phyloP scores from a whole-genome alignment of 2,888 invertebrate species.

The Mimumesa dahlbomi region DNA sequence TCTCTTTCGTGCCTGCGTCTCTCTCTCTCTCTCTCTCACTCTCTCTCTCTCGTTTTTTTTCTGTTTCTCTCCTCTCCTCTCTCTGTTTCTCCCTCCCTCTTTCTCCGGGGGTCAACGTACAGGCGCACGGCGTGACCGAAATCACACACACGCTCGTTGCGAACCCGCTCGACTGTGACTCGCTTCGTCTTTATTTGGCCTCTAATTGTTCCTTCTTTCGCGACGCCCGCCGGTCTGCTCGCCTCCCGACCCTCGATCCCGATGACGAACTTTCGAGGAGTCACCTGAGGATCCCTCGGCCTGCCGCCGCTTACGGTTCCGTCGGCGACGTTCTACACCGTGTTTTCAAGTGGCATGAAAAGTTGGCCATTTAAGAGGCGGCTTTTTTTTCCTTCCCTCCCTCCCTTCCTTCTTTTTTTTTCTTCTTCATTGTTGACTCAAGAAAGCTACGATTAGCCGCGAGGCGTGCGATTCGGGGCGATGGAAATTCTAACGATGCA shows the following conservation, averaged over 20 bases:
- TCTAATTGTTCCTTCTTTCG: constrained; percentile 74
- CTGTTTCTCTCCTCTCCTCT: constrained; percentile 34
- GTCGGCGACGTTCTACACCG: not conserved
- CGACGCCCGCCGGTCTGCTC: constrained; percentile 59
- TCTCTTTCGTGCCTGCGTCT: constrained; percentile 37
- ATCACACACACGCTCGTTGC: constrained; percentile 78
- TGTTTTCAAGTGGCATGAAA: not conserved
- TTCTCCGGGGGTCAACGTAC: constrained; percentile 77
- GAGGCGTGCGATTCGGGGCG: no score
- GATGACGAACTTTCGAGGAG: constrained; percentile 46
- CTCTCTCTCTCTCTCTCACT: constrained; percentile 30
- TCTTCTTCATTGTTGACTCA: no score
- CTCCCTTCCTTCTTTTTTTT: no score
- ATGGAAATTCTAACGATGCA: no score
- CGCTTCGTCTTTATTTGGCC: constrained; percentile 69
- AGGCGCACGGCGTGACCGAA: constrained; percentile 79
- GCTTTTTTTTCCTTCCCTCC: not conserved
- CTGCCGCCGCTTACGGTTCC: not conserved
- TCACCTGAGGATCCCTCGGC: constrained; percentile 22
- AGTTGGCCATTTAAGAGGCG: not conserved
- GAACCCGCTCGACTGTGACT: constrained; percentile 78
- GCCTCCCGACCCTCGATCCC: constrained; percentile 21
- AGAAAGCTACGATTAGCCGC: no score
- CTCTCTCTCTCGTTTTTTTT: constrained; percentile 27
- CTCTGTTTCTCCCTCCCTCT: constrained; percentile 39